Evolutionary conservation across 2,797 vertebrate species (phyloP), one percentile per base, ranked within the genome.

Genomic region (Oryzias sinensis): DNA sequence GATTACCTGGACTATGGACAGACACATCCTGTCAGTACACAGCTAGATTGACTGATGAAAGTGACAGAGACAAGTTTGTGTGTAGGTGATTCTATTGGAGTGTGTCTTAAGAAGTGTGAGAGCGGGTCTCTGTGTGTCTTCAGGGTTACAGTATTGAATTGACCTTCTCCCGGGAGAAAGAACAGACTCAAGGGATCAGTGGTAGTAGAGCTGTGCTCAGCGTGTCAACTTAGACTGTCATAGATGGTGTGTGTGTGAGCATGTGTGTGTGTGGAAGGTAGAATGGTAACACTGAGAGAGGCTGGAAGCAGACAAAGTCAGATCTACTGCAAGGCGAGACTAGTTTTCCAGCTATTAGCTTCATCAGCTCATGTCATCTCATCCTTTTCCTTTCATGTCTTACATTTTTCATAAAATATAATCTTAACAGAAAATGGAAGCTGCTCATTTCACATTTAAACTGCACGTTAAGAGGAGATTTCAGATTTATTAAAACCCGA

Each of bases 61-160:
- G 78, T 71, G 80, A 86, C 78, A 72, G 66, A 75, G 82, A 81
- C 76, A 84, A 80, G 80, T 83, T 71, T 72, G 75, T 74, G 61
- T 70, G 66, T 57, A 56, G 43, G 48, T 68, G 60, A 44, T 41
- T 24, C 27, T 33, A 49, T 57, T 62, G 4, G 27, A 49, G 53
- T 74, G 72, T 77, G 67, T 72, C 44, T 68, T 65, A 62, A 67
- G 47, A 68, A 76, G 80, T 76, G 78, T 49, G 42, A 56, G 50
- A 72, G 72, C 68, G 66, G 42, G 65, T 70, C 70, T 74, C 46
- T 66, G 61, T 58, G 68, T 70, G 58, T 80, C 61, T 77, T 65
- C 56, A 70, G 75, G 84, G 89, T 87, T 85, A 86, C 80, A 74
- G 86, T 89, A 88, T 90, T 87, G 84, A 87, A 86, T 88, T 88